Evolutionary conservation across 2,888 invertebrate genomes (phyloP).

Genomic region (Metopia argyrocephala): DNA sequence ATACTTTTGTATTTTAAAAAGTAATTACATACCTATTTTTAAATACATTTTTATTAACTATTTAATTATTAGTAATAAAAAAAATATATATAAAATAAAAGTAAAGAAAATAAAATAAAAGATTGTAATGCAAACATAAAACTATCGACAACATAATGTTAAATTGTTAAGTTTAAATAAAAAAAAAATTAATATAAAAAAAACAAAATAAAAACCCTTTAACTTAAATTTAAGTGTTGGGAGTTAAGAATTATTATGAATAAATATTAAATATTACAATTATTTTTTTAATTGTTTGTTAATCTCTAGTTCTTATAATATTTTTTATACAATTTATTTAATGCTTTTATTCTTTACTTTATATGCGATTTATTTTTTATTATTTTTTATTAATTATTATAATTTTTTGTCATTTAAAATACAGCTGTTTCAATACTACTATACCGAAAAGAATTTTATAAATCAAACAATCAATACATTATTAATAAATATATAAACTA

Average conservation of each 20-base stretch:
- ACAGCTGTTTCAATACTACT: conserved; percentile 27
- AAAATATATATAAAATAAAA: background rate
- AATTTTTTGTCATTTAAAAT: background rate
- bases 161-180: conserved; percentile 62
- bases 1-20: conserved; percentile 33
- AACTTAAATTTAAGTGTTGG: conserved; percentile 43
- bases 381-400: conserved; percentile 19
- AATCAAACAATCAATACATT: conserved; percentile 53
- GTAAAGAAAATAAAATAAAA: background rate
- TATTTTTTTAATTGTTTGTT: conserved; percentile 54
- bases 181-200: conserved; percentile 17
- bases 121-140: conserved; percentile 23
- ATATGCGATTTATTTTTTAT: conserved; percentile 11
- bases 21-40: conserved; percentile 1
- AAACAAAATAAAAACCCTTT: conserved; percentile 16
- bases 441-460: conserved; percentile 33
- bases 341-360: conserved; percentile 30
- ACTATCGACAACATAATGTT: conserved; percentile 58
- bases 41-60: conserved; percentile 50
- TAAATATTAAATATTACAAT: conserved; percentile 19
- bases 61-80: conserved; percentile 52
- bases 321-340: conserved; percentile 28
- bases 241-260: conserved; percentile 18
- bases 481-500: conserved; percentile 19
- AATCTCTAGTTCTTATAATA: conserved; percentile 39